These are phyloP conservation scores for Dascillus cervinus DNA, from an alignment of 2,888 invertebrate genomes.

Conservation along the genomic window DNA sequence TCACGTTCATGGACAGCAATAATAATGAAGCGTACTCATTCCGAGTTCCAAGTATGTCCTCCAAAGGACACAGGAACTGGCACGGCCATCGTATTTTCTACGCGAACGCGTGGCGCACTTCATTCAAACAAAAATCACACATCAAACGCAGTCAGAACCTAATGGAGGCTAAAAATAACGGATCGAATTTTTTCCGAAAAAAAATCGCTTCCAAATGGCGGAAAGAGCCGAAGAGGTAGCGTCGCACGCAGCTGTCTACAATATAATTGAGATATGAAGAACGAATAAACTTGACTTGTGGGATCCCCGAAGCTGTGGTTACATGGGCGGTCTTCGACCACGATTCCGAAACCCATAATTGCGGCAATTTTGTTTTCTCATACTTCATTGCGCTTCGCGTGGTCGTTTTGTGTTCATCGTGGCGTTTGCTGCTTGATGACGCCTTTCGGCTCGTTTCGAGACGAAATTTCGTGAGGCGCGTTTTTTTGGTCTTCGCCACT, in stretches of 20 bases:
- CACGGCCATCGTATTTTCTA: slow-evolving; percentile 18
- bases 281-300: slow-evolving; percentile 27
- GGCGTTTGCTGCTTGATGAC: slow-evolving; percentile 24
- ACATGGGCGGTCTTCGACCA: slow-evolving; percentile 40
- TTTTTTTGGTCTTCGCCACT: slow-evolving; percentile 9
- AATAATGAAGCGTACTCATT: slow-evolving; percentile 21
- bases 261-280: slow-evolving; percentile 39
- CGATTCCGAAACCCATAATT: slow-evolving; percentile 40
- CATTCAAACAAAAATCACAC: no score
- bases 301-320: slow-evolving; percentile 36
- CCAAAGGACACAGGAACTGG: slow-evolving; percentile 27
- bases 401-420: slow-evolving; percentile 34
- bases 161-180: no score
- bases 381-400: slow-evolving; percentile 35
- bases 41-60: slow-evolving; percentile 11
- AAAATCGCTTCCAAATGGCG: no score
- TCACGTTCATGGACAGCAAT: slow-evolving; percentile 22
- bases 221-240: slow-evolving; percentile 11
- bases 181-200: no score
- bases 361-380: slow-evolving; percentile 41
- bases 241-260: slow-evolving; percentile 11
- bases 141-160: no score
- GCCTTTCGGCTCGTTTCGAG: slow-evolving; percentile 30
- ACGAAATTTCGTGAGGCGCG: slow-evolving; percentile 28
- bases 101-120: no score